phyloP scores from a whole-genome alignment of 2,797 vertebrate species.

The Kryptopterus vitreolus region DNA sequence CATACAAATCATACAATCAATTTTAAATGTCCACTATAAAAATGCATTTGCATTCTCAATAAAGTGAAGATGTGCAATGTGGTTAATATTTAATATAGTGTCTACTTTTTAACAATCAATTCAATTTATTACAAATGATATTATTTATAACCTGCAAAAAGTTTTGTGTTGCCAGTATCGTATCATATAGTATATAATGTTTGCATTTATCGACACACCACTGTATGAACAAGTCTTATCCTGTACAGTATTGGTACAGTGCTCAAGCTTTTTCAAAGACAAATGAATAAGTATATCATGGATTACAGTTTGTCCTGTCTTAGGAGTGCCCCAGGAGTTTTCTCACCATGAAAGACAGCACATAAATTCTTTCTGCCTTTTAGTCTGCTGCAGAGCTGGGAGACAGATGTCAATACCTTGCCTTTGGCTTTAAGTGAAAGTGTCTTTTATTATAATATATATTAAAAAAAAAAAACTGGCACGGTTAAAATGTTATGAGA shows the following conservation, averaged over 20 bases:
- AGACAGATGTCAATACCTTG: background rate
- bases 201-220: background rate
- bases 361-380: background rate
- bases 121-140: too few relatives aligned
- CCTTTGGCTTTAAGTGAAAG: conserved; percentile 5
- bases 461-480: background rate
- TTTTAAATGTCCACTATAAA: background rate
- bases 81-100: too few relatives aligned
- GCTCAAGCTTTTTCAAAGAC: background rate
- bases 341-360: background rate
- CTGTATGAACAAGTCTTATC: background rate
- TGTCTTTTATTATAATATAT: background rate
- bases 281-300: background rate
- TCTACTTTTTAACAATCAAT: too few relatives aligned
- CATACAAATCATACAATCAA: background rate
- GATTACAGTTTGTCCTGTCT: conserved; percentile 4
- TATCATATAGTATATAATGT: too few relatives aligned
- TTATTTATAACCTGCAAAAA: too few relatives aligned
- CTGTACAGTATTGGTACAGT: background rate
- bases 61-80: too few relatives aligned
- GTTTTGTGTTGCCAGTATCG: too few relatives aligned
- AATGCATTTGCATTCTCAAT: background rate
- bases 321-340: conserved; percentile 1
- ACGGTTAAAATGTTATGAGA: background rate
- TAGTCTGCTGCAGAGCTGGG: background rate